These are phyloP conservation scores for Polypterus senegalus DNA, from an alignment of 2,113 vertebrate genomes.

Conservation along the genomic window DNA sequence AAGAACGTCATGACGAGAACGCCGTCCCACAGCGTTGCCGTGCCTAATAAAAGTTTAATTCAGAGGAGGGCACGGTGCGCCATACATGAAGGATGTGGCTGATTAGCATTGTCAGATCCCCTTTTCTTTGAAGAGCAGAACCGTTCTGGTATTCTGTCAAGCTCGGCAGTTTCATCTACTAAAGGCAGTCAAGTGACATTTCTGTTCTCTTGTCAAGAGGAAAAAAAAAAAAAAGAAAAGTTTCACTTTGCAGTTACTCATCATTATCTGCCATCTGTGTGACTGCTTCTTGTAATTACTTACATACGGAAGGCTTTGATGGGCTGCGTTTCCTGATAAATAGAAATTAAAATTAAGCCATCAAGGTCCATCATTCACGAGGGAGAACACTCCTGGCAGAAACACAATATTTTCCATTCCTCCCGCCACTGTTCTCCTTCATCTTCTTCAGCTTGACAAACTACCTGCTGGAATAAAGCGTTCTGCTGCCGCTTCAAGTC, in stretches of 20 bases:
- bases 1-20: slow-evolving; percentile 4
- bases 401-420: slow-evolving; percentile 45
- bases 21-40: slow-evolving; percentile 4
- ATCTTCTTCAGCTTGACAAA: slow-evolving; percentile 45
- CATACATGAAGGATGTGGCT: slow-evolving; percentile 21
- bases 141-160: slow-evolving; percentile 25
- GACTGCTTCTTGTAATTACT: slow-evolving; percentile 45
- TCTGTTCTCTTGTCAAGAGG: slow-evolving; percentile 42
- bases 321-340: slow-evolving; percentile 47
- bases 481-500: too few species aligned
- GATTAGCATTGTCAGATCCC: slow-evolving; percentile 29
- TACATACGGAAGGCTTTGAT: slow-evolving; percentile 36
- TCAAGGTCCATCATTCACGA: slow-evolving; percentile 35
- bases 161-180: slow-evolving; percentile 28
- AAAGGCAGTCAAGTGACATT: slow-evolving; percentile 39
- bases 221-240: slow-evolving; percentile 26
- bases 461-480: slow-evolving; percentile 36
- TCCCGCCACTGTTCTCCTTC: not conserved
- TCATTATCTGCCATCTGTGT: slow-evolving; percentile 49
- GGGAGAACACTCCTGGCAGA: slow-evolving; percentile 34
- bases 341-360: slow-evolving; percentile 59
- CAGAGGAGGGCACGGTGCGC: slow-evolving; percentile 4
- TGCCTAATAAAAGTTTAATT: slow-evolving; percentile 21
- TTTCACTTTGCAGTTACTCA: slow-evolving; percentile 33
- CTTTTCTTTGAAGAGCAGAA: slow-evolving; percentile 26